Percentiles rank a stretch among this genome's conserved stretches.
phyloP scores from a whole-genome alignment of 1,140 invertebrate species.

The Dryas iulia region DNA sequence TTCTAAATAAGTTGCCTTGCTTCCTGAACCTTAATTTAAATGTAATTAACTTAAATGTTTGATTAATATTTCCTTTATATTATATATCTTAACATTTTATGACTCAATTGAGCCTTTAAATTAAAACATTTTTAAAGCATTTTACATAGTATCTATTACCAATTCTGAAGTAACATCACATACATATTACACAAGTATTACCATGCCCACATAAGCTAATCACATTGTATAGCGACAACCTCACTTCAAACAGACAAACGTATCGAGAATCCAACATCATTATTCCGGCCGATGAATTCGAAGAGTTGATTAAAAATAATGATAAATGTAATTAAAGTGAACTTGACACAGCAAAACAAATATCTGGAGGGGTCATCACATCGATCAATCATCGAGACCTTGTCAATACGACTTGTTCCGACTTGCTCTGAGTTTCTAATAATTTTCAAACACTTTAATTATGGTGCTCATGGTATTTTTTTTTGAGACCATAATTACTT shows the following conservation, averaged over 20 bases:
- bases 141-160: too few relatives aligned
- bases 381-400: conserved; percentile 62
- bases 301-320: conserved; percentile 50
- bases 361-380: conserved; percentile 59
- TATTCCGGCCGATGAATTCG: conserved; percentile 20
- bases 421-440: conserved; percentile 32
- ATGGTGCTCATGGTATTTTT: conserved; percentile 4
- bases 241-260: not conserved
- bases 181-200: too few relatives aligned
- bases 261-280: conserved; percentile 14
- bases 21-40: too few relatives aligned
- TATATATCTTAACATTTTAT: too few relatives aligned
- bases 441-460: conserved; percentile 35
- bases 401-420: conserved; percentile 40
- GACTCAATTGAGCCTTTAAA: too few relatives aligned
- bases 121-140: too few relatives aligned
- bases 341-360: conserved; percentile 61
- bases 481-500: not conserved
- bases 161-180: too few relatives aligned
- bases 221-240: not conserved
- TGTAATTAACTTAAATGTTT: too few relatives aligned
- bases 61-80: too few relatives aligned
- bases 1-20: too few relatives aligned
- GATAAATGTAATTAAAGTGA: conserved; percentile 62
- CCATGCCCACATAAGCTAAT: too few relatives aligned